These are phyloP conservation scores for Drosophila conformis DNA, from an alignment of 2,888 invertebrate genomes.

Conservation along the genomic window DNA sequence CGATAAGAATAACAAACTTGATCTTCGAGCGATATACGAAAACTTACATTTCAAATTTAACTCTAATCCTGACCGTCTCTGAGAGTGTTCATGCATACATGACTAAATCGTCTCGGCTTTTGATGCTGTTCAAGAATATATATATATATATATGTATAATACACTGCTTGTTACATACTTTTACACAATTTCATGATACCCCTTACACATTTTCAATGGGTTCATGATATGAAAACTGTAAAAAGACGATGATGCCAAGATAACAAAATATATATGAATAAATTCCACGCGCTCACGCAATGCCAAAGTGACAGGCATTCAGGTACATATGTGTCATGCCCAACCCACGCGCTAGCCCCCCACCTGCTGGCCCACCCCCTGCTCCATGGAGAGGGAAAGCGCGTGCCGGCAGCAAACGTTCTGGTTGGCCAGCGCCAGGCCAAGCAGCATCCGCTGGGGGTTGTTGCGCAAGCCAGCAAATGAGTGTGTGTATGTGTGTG, in stretches of 20 bases:
- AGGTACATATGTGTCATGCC: constrained; percentile 14
- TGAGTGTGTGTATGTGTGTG: constrained; percentile 12
- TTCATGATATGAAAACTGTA: neutral
- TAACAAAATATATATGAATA: constrained; percentile 44
- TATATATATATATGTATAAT: neutral
- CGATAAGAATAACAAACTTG: neutral
- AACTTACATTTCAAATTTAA: neutral
- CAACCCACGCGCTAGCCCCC: constrained; percentile 12
- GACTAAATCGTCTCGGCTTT: neutral
- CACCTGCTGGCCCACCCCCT: neutral
- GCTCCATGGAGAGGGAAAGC: constrained; percentile 16
- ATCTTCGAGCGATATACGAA: neutral
- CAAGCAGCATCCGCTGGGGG: constrained; percentile 66
- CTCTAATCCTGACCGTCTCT: neutral
- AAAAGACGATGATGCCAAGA: constrained; percentile 6
- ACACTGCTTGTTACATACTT: neutral
- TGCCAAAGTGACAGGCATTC: constrained; percentile 19
- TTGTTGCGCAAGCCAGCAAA: constrained; percentile 35
- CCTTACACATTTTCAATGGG: neutral
- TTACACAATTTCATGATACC: neutral
- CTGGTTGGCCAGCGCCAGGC: constrained; percentile 72
- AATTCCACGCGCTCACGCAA: constrained; percentile 33
- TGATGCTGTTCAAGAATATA: neutral
- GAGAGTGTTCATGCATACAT: neutral
- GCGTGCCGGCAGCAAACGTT: constrained; percentile 71